A percentile compares a stretch with the other conserved stretches of the same genome.
These are phyloP conservation scores for Drosophila yakuba DNA, from an alignment of 1,140 invertebrate species.

Conservation along the genomic window DNA sequence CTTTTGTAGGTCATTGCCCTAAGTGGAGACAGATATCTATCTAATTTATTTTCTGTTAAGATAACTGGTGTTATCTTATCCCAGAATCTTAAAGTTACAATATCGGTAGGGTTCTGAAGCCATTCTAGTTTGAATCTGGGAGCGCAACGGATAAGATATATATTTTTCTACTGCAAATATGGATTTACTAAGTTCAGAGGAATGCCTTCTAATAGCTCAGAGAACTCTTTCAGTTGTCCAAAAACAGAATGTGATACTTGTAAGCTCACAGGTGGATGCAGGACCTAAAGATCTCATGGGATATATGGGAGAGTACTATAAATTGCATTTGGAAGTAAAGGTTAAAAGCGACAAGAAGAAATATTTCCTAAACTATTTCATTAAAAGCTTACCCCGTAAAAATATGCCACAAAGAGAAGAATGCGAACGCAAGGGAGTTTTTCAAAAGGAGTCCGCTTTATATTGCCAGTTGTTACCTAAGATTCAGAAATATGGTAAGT, in stretches of 20 bases:
- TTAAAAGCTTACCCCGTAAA: constrained; percentile 63
- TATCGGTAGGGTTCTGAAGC: neutral
- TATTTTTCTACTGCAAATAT: constrained; percentile 6
- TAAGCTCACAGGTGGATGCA: constrained; percentile 23
- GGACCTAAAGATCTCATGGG: constrained; percentile 66
- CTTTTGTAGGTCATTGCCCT: neutral
- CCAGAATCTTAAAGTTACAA: neutral
- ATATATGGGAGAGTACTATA: constrained; percentile 80
- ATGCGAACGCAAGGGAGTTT: constrained; percentile 74
- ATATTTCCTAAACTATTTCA: constrained; percentile 58
- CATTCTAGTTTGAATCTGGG: neutral
- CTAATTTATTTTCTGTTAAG: neutral
- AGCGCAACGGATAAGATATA: neutral
- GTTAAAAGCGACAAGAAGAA: neutral
- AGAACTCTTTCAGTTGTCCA: constrained; percentile 39
- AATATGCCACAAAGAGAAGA: constrained; percentile 65
- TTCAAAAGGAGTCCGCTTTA: constrained; percentile 57
- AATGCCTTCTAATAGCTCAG: constrained; percentile 53
- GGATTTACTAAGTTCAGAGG: constrained; percentile 51
- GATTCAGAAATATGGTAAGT: constrained; percentile 68
- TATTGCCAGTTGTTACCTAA: constrained; percentile 64
- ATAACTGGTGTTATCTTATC: neutral
- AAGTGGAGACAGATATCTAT: neutral
- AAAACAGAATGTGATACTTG: constrained; percentile 26
- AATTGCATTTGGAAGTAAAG: constrained; percentile 41